Base-by-base conservation (phyloP, 2,888 invertebrate genomes). In the Drosophila peninsularis region DNA sequence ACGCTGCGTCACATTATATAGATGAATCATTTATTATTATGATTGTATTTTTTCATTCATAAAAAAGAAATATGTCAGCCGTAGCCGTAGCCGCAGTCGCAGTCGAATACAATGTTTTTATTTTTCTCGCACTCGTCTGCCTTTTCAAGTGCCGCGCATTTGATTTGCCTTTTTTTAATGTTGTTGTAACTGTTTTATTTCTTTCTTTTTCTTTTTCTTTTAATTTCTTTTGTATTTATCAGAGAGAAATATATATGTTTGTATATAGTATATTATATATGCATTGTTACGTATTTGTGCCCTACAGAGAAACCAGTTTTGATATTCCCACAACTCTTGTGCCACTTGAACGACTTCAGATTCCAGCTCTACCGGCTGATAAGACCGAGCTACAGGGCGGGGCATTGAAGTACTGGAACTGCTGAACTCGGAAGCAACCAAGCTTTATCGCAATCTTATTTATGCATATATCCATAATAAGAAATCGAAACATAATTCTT, bases 301-400 rank as follows among this genome's bases (percentile, higher is more conserved):
- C 82, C 87, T 83, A 78, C 70, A 86, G 84, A 73, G 73, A 73
- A 82, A 82, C 84, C 84, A 78, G 82, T 82, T 82, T 72, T 54
- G 30, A 73, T 76, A 73, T 76, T 78, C 75, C 75, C 78, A 75
- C 75, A 75, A 62, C 74, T 73, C 74, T 69, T 78, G 74, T 65
- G 54, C 74, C 75, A 74, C 75, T 78, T 76, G 78, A 76, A 58
- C 58, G 47, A 74, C 60, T 78, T 78, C 58, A 52, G 69, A 65
- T 62, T 54, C 47, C 36, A 47, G 49, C 49, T 57, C 60, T 55
- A 50, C 61, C 44, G 57, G 39, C 55, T 62, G 75, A 76, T 75
- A 75, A 75, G 47, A 19, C 47, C 21, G 21, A 14, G 14, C 32
- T 19, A 32, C 7, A 21, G 19, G 45, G 32, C 13, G 17, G 13